Evolutionary conservation across 2,797 vertebrate genomes (phyloP), one percentile per base, ranked within the genome.

Genomic region (Enteromius paludinosus): DNA sequence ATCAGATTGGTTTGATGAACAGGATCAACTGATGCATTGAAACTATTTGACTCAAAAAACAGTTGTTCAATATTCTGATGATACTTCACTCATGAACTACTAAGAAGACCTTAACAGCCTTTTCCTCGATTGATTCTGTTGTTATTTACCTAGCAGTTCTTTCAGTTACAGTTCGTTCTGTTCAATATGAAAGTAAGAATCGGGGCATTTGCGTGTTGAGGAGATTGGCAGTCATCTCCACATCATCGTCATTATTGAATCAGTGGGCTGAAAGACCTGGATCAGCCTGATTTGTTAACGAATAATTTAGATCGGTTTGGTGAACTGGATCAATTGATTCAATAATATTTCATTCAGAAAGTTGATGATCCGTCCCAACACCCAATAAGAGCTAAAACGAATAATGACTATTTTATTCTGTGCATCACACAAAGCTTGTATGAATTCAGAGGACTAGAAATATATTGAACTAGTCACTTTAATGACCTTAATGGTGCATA

Each of bases 1-100:
- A 64, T 33, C 61, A 64, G 25, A 33, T 62, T 64, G 64, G 9
- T 38, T 38, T 66, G 64, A 35, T 66, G 64, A 66, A 66, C 64
- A 41, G 33, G 64, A 38, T 38, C 33, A 38, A 38, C 30, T 18
- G 30, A 66, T 38, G 18, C 18, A 66, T 6, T 41, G 64, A 38
- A 66, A n/a, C 20, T 38, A 11, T 65, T 35, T 65, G 64, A 35
- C 28, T 66, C 18, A 35, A 35, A 35, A 65, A 66, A 35, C 33
- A 65, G 28, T 65, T 38, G 8, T 5, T 65, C 18, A 33, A 8
- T 10, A 65, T 35, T 65, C 33, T 20, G 14, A 30, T 62, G 25
- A 30, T 30, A 62, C 59, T 62, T 62, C 59, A 30, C 12, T 62
- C 25, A 8, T 30, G 2, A 30, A 23, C 9, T 56, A 56, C 9